Base-by-base conservation (phyloP, 2,888 invertebrate genomes). In the Spisula solida region DNA sequence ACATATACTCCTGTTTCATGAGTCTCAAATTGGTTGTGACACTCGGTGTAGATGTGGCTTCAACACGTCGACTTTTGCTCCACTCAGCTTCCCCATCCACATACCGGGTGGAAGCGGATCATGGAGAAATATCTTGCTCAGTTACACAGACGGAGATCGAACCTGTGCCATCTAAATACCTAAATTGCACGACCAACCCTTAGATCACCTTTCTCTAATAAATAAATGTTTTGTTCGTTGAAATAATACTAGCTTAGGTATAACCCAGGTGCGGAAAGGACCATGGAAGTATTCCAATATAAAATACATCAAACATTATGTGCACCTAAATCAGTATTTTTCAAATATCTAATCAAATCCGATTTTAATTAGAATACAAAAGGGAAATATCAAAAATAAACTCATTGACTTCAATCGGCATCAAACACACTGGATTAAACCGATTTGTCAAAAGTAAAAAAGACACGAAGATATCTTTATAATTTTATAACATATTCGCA, bases 401-500 rank as follows among this genome's bases (percentile, higher is more conserved):
- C 8, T 51, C 41, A 31, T 41, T 51, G 51, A 85, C 78, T 78
- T 78, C 78, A 41, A 41, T 78, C 10, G 79, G 18, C 34, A 56
- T 51, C 34, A 79, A 55, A 55, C 34, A 79, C 75, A 78, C 56
- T 14, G 75, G 78, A 20, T 25, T 82, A 87, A 83, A 79, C 78
- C 87, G 87, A 87, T 87, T 87, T 87, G 87, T 87, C 83, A 34
- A 66, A 82, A 25, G 41, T 55, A 29, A 34, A 82, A 79, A 56
- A 55, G 56, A 29, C n/a, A 79, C 29, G 78, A n/a, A 34, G 51
- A 79, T 78, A n/a, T 84, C 85, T 87, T 87, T 87, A 81, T 87
- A 87, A 89, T 87, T 89, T 87, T 85, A 89, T 85, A 87, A 89
- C 85, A 89, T 89, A 91, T 91, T 88, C 90, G 88, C 84, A 70